Evolutionary conservation across 2,888 invertebrate genomes (phyloP).

Genomic region (Dinocampus coccinellae): DNA sequence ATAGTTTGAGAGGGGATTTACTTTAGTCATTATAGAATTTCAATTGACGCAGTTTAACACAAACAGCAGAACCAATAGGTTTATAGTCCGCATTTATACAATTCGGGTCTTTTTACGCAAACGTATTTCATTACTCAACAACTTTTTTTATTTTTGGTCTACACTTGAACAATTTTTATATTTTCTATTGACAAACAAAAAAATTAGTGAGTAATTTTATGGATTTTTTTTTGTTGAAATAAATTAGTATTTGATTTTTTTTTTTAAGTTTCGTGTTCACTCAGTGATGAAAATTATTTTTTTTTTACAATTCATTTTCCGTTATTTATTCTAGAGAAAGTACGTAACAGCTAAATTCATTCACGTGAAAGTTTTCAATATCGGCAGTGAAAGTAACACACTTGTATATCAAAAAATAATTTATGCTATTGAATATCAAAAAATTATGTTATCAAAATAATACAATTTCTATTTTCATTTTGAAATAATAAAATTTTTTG

Average conservation of each 20-base stretch:
- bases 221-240: neutral
- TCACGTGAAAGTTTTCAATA: slow-evolving; percentile 21
- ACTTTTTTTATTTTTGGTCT: neutral
- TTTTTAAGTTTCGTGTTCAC: no score
- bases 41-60: neutral
- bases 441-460: no score
- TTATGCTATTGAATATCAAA: neutral
- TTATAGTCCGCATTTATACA: neutral
- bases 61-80: neutral
- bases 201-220: neutral
- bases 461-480: no score
- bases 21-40: neutral
- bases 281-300: no score
- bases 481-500: no score
- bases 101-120: neutral
- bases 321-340: slow-evolving; percentile 9
- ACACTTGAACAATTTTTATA: neutral
- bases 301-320: no score
- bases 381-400: slow-evolving; percentile 13
- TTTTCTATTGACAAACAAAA: neutral
- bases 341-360: slow-evolving; percentile 8
- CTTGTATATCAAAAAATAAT: neutral
- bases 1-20: neutral
- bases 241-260: neutral
- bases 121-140: neutral